phyloP scores from a whole-genome alignment of 1,140 invertebrate species.

The Penaeus indicus region DNA sequence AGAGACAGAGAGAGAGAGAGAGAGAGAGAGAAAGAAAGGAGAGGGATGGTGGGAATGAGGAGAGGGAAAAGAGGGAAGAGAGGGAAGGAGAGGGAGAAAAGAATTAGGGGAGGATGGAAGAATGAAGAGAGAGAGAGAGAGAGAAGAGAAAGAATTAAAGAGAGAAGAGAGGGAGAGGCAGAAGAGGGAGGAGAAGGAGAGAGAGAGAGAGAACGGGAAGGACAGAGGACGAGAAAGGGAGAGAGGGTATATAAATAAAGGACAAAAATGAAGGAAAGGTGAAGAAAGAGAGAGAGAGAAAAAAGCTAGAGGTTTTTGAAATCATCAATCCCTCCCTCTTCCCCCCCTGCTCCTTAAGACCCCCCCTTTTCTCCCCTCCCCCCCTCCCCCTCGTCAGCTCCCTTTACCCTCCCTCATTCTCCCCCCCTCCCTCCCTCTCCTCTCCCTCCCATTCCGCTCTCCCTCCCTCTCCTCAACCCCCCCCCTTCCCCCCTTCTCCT shows the following conservation, averaged over 20 bases:
- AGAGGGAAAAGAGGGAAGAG: not conserved
- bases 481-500: not conserved
- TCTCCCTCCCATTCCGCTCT: not conserved
- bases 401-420: conserved; percentile 4
- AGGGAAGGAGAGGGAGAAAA: too few relatives aligned
- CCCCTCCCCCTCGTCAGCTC: not conserved
- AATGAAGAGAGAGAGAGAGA: not conserved
- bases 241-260: not conserved
- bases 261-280: not conserved
- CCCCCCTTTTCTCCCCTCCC: not conserved
- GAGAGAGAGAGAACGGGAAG: conserved; percentile 22
- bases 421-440: not conserved
- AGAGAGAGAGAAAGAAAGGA: conserved; percentile 1
- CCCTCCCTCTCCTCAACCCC: not conserved
- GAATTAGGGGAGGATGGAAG: not conserved
- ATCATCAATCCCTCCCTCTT: not conserved
- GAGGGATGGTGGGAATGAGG: not conserved
- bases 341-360: not conserved
- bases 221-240: not conserved
- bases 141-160: not conserved
- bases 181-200: not conserved
- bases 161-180: conserved; percentile 18
- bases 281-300: conserved; percentile 1
- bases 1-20: not conserved
- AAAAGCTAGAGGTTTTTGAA: not conserved